Conservation (phyloP, 2,888 invertebrate genomes). For the Synanthedon myopaeformis region DNA sequence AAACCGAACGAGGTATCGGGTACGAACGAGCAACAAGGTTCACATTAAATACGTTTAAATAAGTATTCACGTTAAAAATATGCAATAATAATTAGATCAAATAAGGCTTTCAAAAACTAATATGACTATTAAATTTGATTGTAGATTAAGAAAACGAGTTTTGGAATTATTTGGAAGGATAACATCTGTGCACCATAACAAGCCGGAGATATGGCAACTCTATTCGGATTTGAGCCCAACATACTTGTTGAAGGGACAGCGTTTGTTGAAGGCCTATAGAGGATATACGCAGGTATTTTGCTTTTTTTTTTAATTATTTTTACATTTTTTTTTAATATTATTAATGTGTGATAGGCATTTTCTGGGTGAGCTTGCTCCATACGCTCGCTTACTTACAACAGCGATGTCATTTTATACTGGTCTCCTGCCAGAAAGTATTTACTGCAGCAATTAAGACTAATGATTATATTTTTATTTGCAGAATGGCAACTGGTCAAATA, state of each 20-base stretch:
- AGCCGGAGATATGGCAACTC: constrained; percentile 83
- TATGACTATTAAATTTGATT: neutral
- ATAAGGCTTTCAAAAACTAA: neutral
- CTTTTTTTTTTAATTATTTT: too few relatives aligned
- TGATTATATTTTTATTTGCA: constrained; percentile 20
- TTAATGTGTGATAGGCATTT: too few relatives aligned
- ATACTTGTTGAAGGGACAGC: constrained; percentile 73
- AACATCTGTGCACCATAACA: constrained; percentile 75
- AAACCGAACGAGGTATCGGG: too few relatives aligned
- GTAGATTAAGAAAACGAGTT: constrained; percentile 64
- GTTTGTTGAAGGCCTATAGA: constrained; percentile 82
- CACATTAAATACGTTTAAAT: too few relatives aligned
- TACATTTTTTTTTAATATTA: too few relatives aligned
- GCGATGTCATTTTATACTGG: too few relatives aligned
- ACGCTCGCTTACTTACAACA: too few relatives aligned
- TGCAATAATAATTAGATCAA: too few relatives aligned
- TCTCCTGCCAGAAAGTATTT: neutral
- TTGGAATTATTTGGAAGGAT: constrained; percentile 81
- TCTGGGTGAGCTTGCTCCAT: too few relatives aligned
- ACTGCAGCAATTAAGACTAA: neutral
- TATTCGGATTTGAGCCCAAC: constrained; percentile 80
- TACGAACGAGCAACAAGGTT: too few relatives aligned
- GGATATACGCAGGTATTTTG: constrained; percentile 73
- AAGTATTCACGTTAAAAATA: too few relatives aligned
- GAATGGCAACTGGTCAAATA: constrained; percentile 67